Percentiles rank a stretch among this genome's conserved stretches.
These are phyloP conservation scores for Pagrus major DNA, from an alignment of 2,113 vertebrate species.

Conservation along the genomic window DNA sequence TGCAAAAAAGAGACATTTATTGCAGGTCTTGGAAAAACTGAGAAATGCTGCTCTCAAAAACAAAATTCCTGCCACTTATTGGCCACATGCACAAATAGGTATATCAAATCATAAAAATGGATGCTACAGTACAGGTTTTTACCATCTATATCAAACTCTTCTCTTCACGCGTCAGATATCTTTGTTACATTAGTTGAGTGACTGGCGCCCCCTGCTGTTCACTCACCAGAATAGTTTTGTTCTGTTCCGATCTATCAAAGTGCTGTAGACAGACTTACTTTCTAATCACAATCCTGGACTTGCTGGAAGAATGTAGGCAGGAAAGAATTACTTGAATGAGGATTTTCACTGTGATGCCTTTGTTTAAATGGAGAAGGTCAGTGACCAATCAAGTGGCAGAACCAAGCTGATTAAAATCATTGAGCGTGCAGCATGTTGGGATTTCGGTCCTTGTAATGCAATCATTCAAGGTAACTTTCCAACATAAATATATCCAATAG, in stretches of 20 bases:
- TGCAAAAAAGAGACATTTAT: not conserved
- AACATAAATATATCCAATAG: not conserved
- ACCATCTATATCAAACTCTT: not conserved
- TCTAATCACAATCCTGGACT: not conserved
- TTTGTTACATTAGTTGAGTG: not conserved
- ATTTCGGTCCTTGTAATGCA: not conserved
- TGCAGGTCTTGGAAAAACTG: not conserved
- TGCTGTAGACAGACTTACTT: not conserved
- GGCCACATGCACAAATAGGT: not conserved
- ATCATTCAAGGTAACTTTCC: not conserved
- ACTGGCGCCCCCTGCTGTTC: conserved; percentile 54
- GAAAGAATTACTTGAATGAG: not conserved
- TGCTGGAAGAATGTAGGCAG: not conserved
- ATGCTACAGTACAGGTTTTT: not conserved
- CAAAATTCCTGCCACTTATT: not conserved
- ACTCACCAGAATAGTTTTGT: not conserved
- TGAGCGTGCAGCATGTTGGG: not conserved
- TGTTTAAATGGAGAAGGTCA: not conserved
- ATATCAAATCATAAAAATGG: not conserved
- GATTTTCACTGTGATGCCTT: not conserved
- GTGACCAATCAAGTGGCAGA: not conserved
- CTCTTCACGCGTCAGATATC: not conserved
- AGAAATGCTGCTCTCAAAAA: not conserved
- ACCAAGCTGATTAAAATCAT: not conserved
- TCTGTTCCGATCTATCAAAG: not conserved